Percentiles rank a stretch among this genome's conserved stretches.
These are phyloP conservation scores for Pituophis catenifer DNA, from an alignment of 2,113 vertebrate species.

Conservation along the genomic window DNA sequence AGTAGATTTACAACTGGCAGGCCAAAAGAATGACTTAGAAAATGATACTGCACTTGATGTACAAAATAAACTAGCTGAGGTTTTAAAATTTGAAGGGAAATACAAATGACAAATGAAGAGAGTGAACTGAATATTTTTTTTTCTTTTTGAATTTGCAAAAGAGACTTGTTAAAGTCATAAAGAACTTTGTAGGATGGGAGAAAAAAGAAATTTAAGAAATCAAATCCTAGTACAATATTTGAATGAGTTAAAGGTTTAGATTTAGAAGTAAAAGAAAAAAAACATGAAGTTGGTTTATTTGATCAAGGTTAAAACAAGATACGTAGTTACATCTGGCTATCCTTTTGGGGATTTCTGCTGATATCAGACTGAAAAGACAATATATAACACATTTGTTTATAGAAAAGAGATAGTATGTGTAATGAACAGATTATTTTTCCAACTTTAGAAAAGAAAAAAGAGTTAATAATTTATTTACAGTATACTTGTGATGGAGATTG, in stretches of 20 bases:
- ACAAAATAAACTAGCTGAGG: not conserved
- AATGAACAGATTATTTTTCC: not conserved
- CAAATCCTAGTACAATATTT: not conserved
- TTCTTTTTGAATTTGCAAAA: not conserved
- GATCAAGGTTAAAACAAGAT: not conserved
- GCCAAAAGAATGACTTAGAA: not conserved
- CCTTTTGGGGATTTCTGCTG: not conserved
- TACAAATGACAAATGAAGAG: not conserved
- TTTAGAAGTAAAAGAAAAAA: not conserved
- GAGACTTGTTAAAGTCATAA: not conserved
- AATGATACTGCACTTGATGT: not conserved
- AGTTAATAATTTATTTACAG: not conserved
- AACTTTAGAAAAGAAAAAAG: not conserved
- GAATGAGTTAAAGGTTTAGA: not conserved
- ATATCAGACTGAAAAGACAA: not conserved
- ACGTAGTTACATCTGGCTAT: not conserved
- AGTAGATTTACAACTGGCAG: not conserved
- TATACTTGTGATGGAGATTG: not conserved
- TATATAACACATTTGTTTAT: not conserved
- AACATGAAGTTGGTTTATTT: not conserved
- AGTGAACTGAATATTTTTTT: not conserved
- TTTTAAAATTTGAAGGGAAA: not conserved
- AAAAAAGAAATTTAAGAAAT: not conserved
- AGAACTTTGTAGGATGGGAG: not conserved
- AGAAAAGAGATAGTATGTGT: not conserved